phyloP scores from a whole-genome alignment of 2,113 vertebrate species.

The Harpagus bidentatus region DNA sequence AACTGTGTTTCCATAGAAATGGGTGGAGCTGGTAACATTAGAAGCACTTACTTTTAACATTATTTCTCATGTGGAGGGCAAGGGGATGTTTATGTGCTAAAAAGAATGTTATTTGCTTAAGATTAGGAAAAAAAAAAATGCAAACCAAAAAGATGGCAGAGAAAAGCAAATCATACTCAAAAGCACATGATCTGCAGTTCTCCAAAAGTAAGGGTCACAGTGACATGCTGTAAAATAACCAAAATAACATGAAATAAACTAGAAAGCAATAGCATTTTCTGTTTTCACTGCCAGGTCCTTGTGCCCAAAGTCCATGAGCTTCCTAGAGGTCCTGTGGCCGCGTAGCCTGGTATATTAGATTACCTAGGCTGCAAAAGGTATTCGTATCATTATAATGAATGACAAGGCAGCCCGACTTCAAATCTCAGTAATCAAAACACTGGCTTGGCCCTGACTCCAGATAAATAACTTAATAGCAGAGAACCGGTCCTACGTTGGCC shows the following conservation, averaged over 20 bases:
- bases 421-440: neutral
- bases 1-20: neutral
- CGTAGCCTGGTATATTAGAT: neutral
- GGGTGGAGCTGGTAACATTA: neutral
- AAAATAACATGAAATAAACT: neutral
- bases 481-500: neutral
- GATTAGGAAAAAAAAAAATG: neutral
- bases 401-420: neutral
- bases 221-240: neutral
- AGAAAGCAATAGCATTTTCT: neutral
- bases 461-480: neutral
- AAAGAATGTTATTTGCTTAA: neutral
- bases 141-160: neutral
- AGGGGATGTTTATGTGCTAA: neutral
- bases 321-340: neutral
- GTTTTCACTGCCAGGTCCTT: neutral
- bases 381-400: accelerated
- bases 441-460: neutral
- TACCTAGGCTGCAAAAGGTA: neutral
- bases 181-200: neutral
- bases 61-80: neutral
- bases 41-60: neutral
- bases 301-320: neutral
- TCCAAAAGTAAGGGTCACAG: neutral
- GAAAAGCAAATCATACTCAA: neutral